Base-by-base conservation (phyloP, 2,888 invertebrate species). In the Galerucella pusilla region DNA sequence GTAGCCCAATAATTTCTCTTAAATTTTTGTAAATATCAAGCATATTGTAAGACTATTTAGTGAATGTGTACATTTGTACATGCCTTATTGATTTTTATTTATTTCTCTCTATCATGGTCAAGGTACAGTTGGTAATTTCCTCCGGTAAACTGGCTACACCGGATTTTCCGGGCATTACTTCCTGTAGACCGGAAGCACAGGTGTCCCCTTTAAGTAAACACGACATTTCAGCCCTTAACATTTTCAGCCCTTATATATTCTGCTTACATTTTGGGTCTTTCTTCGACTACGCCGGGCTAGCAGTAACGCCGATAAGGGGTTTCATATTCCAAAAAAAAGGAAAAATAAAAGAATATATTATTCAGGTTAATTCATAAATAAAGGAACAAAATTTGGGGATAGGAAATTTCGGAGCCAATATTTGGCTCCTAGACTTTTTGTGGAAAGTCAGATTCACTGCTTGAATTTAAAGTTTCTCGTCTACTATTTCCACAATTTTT, bases 181-280 rank as follows among this genome's bases (percentile, higher is more conserved):
- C 85, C 85, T 83, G 84, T 12, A 65, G 64, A 75, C 83, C 82
- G 85, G 85, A 85, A 84, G 84, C 83, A 82, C 85, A 85, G 85
- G 85, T 85, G 86, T 85, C 85, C 85, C 86, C 85, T 82, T 83
- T 80, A 83, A 81, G 81, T 81, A 85, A 85, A 86, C 85, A 86
- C 84, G 83, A 81, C 84, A 83, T 68, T 64, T 61, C 68, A 68
- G 75, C 71, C 75, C 75, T 71, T 60, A 72, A 81, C 84, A 83
- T 83, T 68, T 68, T 52, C 71, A 68, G 75, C 71, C 75, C 75
- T 71, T 66, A 72, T 61, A 68, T 60, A 64, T 79, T 79, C 81
- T 81, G 65, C 46, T 70, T 45, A 68, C n/a, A 49, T 72, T 72
- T 67, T 63, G 60, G 66, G 49, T n/a, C 46, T 71, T 72, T 72